Base-by-base conservation (phyloP, 23 tunicate genomes). In the Clavelina lepadiformis region DNA sequence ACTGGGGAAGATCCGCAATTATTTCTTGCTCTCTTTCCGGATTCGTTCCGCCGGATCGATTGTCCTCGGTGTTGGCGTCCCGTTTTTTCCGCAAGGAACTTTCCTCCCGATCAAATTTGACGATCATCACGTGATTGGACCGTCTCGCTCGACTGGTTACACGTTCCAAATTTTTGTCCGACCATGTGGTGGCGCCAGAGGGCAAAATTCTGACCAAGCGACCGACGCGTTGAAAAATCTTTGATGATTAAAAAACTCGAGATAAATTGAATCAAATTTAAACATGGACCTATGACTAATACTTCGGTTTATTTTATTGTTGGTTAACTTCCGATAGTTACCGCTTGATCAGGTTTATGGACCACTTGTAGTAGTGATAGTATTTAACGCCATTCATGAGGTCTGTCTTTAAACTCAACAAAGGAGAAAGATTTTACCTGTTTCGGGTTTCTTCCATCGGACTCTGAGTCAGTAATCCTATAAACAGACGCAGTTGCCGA, bases 201-300 rank as follows among this genome's bases (percentile, higher is more conserved):
- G 60, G 72, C 18, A 38, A 56, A 3, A 86, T 38, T 50, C 61
- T 56, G 21, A 72, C 62, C 45, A 82, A 50, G 25, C 41, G 38
- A 27, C 95, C 79, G 56, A 58, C 23, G 32, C 79, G n/a, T 19
- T 58, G 47, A 46, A 44, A 83, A 27, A 83, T 60, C 82, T 83
- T 65, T 2, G 15, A 41, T 41, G 49, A 41, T 41, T 8, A 41
- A 41, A 11, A 41, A 41, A n/a, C n/a, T n/a, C n/a, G n/a, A n/a
- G n/a, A n/a, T n/a, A n/a, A n/a, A n/a, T n/a, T n/a, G n/a, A n/a
- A n/a, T n/a, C n/a, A n/a, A n/a, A n/a, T n/a, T n/a, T n/a, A n/a
- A n/a, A n/a, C n/a, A n/a, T n/a, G n/a, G n/a, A n/a, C n/a, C n/a
- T n/a, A n/a, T n/a, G n/a, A n/a, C n/a, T n/a, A n/a, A n/a, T n/a